Conservation (phyloP, 2,113 vertebrate species). For the Carassius carassius region DNA sequence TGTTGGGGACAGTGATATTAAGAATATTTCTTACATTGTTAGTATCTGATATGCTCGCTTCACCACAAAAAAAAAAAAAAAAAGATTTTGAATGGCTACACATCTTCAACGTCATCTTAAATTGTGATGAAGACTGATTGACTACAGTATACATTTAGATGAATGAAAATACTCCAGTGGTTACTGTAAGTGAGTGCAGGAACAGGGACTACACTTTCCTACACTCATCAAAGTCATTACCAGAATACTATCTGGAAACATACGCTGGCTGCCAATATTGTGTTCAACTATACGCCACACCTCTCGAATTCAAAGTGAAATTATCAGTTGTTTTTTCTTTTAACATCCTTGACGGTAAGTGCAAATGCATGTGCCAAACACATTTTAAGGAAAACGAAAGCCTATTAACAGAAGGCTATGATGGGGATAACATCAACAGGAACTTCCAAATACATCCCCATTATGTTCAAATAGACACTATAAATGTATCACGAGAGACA, state of each 20-base stretch:
- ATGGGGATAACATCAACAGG: constrained; percentile 35
- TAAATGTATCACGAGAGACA: neutral
- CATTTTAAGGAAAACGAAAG: constrained; percentile 15
- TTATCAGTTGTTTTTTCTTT: neutral
- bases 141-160: neutral
- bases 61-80: neutral
- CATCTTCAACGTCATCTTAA: neutral
- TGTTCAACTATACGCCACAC: neutral
- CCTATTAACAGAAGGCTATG: neutral
- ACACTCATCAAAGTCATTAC: constrained; percentile 23
- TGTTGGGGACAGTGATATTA: neutral
- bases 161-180: neutral
- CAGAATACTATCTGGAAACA: neutral
- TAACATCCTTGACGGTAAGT: neutral
- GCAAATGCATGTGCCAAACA: neutral
- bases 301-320: neutral
- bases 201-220: neutral
- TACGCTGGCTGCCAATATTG: neutral
- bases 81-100: neutral
- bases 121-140: neutral
- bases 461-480: constrained; percentile 36
- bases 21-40: neutral
- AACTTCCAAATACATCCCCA: constrained; percentile 20
- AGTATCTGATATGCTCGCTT: neutral
- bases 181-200: constrained; percentile 21